phyloP scores from a whole-genome alignment of 1,140 invertebrate genomes.

The Magallana angulata region DNA sequence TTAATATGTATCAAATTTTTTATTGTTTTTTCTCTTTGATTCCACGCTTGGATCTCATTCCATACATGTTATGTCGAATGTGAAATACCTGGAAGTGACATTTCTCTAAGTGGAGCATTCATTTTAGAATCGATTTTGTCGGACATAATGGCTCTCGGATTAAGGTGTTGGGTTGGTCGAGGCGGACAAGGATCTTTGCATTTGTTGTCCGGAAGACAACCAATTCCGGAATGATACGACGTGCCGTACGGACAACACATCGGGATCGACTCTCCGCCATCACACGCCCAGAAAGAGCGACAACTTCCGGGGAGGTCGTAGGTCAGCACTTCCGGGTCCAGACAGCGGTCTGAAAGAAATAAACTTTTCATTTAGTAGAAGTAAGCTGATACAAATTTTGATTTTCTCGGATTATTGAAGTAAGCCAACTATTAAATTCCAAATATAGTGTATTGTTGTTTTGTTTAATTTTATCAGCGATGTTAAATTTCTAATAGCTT shows the following conservation, averaged over 20 bases:
- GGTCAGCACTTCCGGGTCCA: slow-evolving; percentile 41
- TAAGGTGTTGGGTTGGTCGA: slow-evolving; percentile 33
- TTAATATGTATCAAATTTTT: too few relatives aligned
- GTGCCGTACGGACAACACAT: slow-evolving; percentile 58
- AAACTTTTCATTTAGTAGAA: slow-evolving; percentile 44
- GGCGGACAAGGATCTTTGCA: slow-evolving; percentile 57
- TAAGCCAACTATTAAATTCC: neutral
- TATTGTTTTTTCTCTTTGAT: too few relatives aligned
- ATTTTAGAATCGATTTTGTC: neutral
- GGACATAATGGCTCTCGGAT: neutral
- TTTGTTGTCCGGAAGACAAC: slow-evolving; percentile 53
- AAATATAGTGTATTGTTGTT: neutral
- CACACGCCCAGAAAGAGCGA: slow-evolving; percentile 62
- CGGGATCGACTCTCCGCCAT: slow-evolving; percentile 54
- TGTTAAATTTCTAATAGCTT: slow-evolving; percentile 21
- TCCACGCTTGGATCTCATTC: too few relatives aligned
- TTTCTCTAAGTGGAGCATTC: slow-evolving; percentile 17
- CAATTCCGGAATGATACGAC: slow-evolving; percentile 49
- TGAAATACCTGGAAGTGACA: slow-evolving; percentile 11
- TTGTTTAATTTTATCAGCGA: neutral
- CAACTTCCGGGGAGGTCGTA: slow-evolving; percentile 58
- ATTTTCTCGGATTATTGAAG: neutral
- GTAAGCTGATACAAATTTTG: slow-evolving; percentile 44
- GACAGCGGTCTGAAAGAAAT: slow-evolving; percentile 63
- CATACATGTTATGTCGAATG: neutral